These are phyloP conservation scores for Chromobotia macracanthus DNA, from an alignment of 2,797 vertebrate genomes.

Conservation along the genomic window DNA sequence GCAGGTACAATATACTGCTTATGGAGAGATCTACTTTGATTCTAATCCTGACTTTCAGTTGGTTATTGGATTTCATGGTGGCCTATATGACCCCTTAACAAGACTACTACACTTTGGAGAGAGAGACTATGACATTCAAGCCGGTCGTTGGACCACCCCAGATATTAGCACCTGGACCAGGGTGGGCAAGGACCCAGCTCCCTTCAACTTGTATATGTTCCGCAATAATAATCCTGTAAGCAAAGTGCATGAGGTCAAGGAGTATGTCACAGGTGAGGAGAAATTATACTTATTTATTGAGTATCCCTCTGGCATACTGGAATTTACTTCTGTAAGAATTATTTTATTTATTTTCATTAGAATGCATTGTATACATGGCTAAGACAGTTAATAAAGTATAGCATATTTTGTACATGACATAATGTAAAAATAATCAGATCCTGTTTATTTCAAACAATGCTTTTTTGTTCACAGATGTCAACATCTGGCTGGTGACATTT, in stretches of 20 bases:
- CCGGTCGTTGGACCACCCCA: constrained; percentile 96
- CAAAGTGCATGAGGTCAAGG: constrained; percentile 95
- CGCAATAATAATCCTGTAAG: constrained; percentile 96
- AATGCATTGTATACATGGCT: not conserved
- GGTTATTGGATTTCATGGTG: constrained; percentile 95
- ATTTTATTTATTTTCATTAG: not conserved
- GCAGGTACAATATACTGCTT: constrained; percentile 95
- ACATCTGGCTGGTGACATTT: constrained; percentile 98
- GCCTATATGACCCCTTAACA: constrained; percentile 93
- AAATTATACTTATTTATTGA: not conserved
- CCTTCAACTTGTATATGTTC: constrained; percentile 99
- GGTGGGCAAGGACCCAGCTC: constrained; percentile 91
- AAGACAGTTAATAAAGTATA: not conserved
- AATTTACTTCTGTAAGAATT: not conserved
- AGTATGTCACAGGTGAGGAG: constrained; percentile 95
- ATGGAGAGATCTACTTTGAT: constrained; percentile 97
- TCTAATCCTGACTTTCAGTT: constrained; percentile 97
- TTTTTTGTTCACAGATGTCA: constrained; percentile 83
- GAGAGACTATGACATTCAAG: constrained; percentile 96
- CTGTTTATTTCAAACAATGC: not conserved
- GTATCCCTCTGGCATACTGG: not conserved
- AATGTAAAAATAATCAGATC: not conserved
- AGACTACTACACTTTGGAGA: constrained; percentile 96
- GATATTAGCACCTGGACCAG: constrained; percentile 97
- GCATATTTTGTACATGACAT: not conserved